Percentiles rank a stretch among this genome's conserved stretches.
phyloP scores from a whole-genome alignment of 2,113 vertebrate genomes.

The Neogale vison region DNA sequence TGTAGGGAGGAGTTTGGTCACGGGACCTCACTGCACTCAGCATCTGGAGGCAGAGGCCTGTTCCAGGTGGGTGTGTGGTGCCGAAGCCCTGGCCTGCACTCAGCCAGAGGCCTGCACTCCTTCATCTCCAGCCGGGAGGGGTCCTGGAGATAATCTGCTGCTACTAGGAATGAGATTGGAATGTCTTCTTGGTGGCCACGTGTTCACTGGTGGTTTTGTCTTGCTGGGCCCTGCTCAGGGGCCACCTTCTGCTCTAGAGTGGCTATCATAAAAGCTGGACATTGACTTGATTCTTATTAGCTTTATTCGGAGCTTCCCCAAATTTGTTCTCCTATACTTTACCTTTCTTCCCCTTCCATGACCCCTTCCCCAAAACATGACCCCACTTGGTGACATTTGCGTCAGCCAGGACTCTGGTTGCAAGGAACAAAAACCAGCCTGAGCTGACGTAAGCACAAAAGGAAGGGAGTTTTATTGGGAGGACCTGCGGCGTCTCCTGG shows the following conservation, averaged over 20 bases:
- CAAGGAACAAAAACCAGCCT: not conserved
- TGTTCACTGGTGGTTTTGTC: too few relatives aligned
- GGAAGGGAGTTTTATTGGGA: constrained; percentile 7
- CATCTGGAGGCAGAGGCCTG: not conserved
- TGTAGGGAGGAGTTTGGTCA: not conserved
- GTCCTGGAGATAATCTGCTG: rapidly evolving
- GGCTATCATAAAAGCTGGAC: not conserved
- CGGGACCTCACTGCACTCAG: too few relatives aligned
- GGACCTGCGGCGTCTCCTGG: not conserved
- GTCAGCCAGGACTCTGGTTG: not conserved
- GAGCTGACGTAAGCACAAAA: not conserved
- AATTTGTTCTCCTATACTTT: too few relatives aligned
- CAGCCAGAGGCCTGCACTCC: not conserved
- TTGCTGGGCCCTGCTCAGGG: not conserved
- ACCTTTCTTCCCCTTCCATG: not conserved
- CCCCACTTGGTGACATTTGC: not conserved
- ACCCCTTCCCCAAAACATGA: not conserved
- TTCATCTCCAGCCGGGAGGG: not conserved
- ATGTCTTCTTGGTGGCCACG: not conserved
- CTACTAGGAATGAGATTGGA: too few relatives aligned
- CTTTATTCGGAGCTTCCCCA: not conserved
- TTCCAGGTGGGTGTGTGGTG: rapidly evolving
- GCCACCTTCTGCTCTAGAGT: not conserved
- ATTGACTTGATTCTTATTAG: not conserved
- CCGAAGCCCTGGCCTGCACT: not conserved